Base-by-base conservation (phyloP, 2,888 invertebrate species). In the Cataglyphis rosenhaueri region DNA sequence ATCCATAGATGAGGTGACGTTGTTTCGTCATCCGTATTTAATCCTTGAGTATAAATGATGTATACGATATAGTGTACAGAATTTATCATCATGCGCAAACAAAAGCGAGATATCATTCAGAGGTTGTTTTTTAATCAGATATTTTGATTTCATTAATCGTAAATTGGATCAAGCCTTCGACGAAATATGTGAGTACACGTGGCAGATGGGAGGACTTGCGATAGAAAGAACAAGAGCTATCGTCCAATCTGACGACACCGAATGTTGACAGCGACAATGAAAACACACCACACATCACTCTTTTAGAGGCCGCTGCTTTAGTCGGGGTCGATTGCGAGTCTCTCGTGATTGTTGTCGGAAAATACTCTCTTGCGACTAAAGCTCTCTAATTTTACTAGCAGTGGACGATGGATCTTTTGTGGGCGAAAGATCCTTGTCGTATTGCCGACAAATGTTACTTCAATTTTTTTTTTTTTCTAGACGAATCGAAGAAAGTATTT, bases 271-370 rank as follows among this genome's bases (percentile, higher is more conserved):
- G 89, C 84, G 88, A 90, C 86, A 91, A 89, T 86, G 85, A 86
- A 8, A 89, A 91, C 88, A 91, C 91, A 91, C 88, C 87, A 83
- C 85, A 92, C 91, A 91, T 89, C 87, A 90, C 83, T 89, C 70
- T 84, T 84, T 85, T 87, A 85, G 83, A 85, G 85, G 83, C 85
- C 86, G 88, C 29, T 85, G 87, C 89, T 86, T 88, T 88, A 87
- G 85, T 86, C 70, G 64, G 75, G 66, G 75, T 68, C 81, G 73
- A 52, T 52, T 68, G 79, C 29, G 78, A 78, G 65, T 76, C 76
- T 61, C 84, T 87, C 87, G 82, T 82, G 85, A 84, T 85, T 86
- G 79, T 86, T 65, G 25, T 74, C 73, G 52, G 73, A 66, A 70
- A 61, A 82, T 85, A 81, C 66, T 83, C 64, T 78, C 68, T 65